These are phyloP conservation scores for Molorchus minor DNA, from an alignment of 2,888 invertebrate species.

Conservation along the genomic window DNA sequence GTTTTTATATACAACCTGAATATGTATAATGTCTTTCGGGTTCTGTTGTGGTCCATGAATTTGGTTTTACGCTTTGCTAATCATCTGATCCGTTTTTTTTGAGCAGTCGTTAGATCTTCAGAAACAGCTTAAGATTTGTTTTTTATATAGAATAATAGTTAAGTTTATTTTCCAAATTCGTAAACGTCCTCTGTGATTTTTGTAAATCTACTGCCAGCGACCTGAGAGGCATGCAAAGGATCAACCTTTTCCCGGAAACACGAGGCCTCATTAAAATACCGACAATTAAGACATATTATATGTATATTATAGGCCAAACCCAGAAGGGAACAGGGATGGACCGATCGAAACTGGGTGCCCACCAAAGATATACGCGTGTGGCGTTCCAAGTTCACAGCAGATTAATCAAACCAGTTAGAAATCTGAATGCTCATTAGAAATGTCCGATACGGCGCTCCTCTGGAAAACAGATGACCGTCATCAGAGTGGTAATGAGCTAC, in stretches of 20 bases:
- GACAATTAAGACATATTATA: slow-evolving; percentile 20
- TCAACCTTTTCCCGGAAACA: not conserved
- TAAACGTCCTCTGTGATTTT: no score
- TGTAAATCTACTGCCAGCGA: no score
- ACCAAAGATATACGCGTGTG: slow-evolving; percentile 45
- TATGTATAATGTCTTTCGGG: no score
- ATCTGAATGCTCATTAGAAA: slow-evolving; percentile 46
- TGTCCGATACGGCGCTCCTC: slow-evolving; percentile 32
- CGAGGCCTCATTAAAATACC: slow-evolving; percentile 8
- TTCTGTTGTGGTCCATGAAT: no score
- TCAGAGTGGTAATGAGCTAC: slow-evolving; percentile 44
- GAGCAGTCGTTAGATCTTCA: no score
- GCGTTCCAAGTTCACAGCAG: slow-evolving; percentile 42
- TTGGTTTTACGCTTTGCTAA: no score
- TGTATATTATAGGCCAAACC: slow-evolving; percentile 17
- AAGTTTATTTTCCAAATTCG: no score
- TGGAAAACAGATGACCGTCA: slow-evolving; percentile 42
- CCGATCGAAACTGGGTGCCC: slow-evolving; percentile 25
- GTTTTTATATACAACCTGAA: no score
- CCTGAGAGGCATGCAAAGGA: no score
- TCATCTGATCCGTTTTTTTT: no score
- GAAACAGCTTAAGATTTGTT: no score
- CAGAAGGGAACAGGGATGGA: slow-evolving; percentile 26
- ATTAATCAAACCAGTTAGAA: slow-evolving; percentile 49
- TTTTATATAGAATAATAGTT: no score